Evolutionary conservation across 2,797 vertebrate species (phyloP), one percentile per base, ranked within the genome.

Genomic region (Argya squamiceps): DNA sequence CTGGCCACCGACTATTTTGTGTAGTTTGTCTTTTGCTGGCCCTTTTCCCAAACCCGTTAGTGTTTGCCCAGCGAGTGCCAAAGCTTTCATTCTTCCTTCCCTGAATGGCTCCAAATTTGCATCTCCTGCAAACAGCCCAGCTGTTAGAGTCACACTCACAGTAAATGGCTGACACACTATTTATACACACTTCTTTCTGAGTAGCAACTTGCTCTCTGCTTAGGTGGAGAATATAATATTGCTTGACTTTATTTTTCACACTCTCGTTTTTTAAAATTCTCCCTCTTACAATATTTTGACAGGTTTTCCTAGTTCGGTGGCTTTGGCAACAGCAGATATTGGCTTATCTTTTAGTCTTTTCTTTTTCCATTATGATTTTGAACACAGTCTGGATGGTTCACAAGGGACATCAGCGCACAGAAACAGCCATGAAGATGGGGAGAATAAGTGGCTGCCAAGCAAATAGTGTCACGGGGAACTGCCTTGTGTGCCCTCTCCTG

Each of bases 41-140:
- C 92, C 53, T 82, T 92, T 97, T 97, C 97, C 97, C 92, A 19
- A 69, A 79, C 93, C 96, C 32, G 96, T 95, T 96, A 89, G 82
- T 92, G 91, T 98, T 97, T 96, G 97, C 94, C 94, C 32, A 50
- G 90, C 1, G 16, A 97, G 96, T 94, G 96, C 97, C 97, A 97
- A 96, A 96, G 96, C 92, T 94, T 97, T 95, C 96, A 96, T 97
- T 97, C 96, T 97, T 96, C 92, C 76, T 96, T 92, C 89, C 52
- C 78, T 86, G 93, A 98, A 97, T 85, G 96, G 97, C 93, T 96
- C 77, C 43, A 75, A 75, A 97, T 98, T 98, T 98, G 97, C 97
- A 97, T 98, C 94, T 94, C 93, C 77, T 97, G 97, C 97, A 97
- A 97, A 97, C 96, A 94, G 89, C 93, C 96, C 97, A 97, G 98